Conservation (phyloP, 2,797 vertebrate genomes). For the Poliocrania exsul region DNA sequence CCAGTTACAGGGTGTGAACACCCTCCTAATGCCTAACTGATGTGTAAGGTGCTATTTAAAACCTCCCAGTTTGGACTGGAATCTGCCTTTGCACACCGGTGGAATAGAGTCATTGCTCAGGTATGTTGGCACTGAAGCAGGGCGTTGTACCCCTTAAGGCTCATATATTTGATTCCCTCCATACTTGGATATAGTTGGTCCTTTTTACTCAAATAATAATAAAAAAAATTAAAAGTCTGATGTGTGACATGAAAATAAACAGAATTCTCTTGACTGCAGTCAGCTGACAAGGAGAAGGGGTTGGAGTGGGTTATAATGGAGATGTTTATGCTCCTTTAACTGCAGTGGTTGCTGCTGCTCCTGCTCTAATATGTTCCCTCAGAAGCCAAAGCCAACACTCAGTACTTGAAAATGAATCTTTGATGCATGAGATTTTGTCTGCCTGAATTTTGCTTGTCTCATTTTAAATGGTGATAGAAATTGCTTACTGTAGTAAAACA, state of each 20-base stretch:
- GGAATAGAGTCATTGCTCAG: background rate
- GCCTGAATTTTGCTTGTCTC: conserved; percentile 53
- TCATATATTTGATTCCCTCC: background rate
- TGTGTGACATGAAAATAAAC: background rate
- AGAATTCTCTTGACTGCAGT: background rate
- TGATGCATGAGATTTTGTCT: conserved; percentile 50
- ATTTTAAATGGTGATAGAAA: conserved; percentile 64
- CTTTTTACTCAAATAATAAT: background rate
- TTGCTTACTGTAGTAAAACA: conserved; percentile 70
- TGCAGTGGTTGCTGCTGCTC: background rate
- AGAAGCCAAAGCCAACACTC: conserved; percentile 4
- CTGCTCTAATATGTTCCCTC: background rate
- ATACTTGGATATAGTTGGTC: background rate
- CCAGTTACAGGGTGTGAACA: background rate
- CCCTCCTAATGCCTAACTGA: background rate
- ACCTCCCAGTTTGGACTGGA: background rate
- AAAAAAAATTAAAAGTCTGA: background rate
- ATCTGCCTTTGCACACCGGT: background rate
- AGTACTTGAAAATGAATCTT: conserved; percentile 52
- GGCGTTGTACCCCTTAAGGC: background rate
- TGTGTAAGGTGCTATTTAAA: background rate
- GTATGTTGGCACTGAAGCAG: background rate
- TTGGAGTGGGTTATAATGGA: background rate
- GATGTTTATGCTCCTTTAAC: conserved; percentile 10
- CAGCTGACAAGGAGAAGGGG: background rate